Evolutionary conservation across 2,888 invertebrate genomes (phyloP).

Genomic region (Ichneumoninae sp.): DNA sequence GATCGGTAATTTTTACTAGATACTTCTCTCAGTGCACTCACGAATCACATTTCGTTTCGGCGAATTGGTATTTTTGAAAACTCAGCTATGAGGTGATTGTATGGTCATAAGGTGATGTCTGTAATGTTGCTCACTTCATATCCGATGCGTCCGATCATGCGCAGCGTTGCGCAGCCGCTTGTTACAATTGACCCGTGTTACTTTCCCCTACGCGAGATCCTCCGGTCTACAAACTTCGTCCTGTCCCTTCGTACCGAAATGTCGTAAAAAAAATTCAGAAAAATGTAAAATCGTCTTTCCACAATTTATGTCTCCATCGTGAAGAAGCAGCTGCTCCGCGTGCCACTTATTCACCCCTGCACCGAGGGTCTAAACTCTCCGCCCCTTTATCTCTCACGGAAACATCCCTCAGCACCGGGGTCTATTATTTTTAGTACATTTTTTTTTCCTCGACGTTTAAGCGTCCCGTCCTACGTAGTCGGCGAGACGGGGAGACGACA

Average conservation of each 20-base stretch:
- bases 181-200: too few relatives aligned
- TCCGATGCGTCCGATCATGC: too few relatives aligned
- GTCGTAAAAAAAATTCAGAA: not conserved
- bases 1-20: too few relatives aligned
- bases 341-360: constrained; percentile 1
- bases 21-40: too few relatives aligned
- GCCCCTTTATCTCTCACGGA: not conserved
- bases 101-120: too few relatives aligned
- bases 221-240: not conserved
- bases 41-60: too few relatives aligned
- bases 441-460: constrained; percentile 1
- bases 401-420: not conserved
- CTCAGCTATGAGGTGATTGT: too few relatives aligned
- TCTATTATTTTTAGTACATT: constrained; percentile 9
- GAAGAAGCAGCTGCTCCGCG: not conserved
- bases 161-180: too few relatives aligned
- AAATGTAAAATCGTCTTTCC: not conserved
- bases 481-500: constrained; percentile 14
- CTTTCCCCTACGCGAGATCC: too few relatives aligned
- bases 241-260: not conserved
- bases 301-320: not conserved
- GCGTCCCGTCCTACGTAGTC: not conserved
- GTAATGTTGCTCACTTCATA: too few relatives aligned
- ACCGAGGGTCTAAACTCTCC: not conserved
- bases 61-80: too few relatives aligned